phyloP scores from a whole-genome alignment of 2,113 vertebrate genomes.

The Nipponia nippon region DNA sequence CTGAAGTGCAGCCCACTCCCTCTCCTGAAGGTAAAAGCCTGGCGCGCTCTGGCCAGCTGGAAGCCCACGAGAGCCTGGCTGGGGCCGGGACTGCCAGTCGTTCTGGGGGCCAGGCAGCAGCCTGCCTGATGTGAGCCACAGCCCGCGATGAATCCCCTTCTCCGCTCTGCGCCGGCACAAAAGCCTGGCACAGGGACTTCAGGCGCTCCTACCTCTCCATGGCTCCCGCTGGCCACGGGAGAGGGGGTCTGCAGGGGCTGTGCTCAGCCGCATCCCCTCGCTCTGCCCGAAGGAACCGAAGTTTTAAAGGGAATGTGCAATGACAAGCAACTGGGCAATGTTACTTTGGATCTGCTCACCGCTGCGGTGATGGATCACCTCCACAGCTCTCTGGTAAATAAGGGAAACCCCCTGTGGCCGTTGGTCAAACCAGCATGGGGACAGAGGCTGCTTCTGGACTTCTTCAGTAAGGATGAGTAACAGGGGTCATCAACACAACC shows the following conservation, averaged over 20 bases:
- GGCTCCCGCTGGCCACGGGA: background rate
- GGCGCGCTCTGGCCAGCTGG: background rate
- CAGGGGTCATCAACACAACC: background rate
- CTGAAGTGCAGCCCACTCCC: background rate
- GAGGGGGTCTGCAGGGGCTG: background rate
- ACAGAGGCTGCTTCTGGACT: background rate
- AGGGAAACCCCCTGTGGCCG: background rate
- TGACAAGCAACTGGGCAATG: too few relatives aligned
- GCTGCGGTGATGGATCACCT: background rate
- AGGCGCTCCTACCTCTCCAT: background rate
- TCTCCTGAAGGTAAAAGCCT: background rate
- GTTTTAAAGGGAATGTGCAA: background rate
- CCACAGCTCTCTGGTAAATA: background rate
- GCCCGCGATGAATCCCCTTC: background rate
- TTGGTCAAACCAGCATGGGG: background rate
- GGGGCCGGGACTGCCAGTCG: background rate
- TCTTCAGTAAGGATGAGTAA: background rate
- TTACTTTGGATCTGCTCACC: background rate
- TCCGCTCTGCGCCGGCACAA: background rate
- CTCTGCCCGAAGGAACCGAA: rapidly evolving
- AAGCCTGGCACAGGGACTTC: rapidly evolving
- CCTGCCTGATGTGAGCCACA: background rate
- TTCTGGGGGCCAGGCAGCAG: background rate
- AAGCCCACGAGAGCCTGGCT: background rate
- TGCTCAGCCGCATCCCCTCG: rapidly evolving